These are phyloP conservation scores for Rhingia rostrata DNA, from an alignment of 2,888 invertebrate genomes.

Conservation along the genomic window DNA sequence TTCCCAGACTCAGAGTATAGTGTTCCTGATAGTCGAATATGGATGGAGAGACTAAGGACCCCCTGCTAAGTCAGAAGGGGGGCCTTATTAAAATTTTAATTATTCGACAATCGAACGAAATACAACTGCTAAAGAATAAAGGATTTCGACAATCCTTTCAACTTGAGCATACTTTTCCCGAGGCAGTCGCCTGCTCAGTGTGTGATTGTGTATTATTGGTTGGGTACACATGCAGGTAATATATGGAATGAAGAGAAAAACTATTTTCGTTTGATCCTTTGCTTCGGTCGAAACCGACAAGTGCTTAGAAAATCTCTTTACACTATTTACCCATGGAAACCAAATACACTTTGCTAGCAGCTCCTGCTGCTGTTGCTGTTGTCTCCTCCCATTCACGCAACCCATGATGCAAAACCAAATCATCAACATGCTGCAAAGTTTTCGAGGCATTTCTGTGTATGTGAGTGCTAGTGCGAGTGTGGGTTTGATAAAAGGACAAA, in stretches of 20 bases:
- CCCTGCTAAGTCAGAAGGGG: conserved; percentile 40
- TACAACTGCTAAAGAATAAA: conserved; percentile 54
- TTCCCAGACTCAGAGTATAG: conserved; percentile 4
- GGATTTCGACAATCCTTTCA: conserved; percentile 65
- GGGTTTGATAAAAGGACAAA: conserved; percentile 67
- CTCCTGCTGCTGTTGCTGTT: not conserved
- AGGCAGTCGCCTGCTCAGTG: conserved; percentile 39
- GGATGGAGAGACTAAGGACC: conserved; percentile 19
- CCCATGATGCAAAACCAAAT: conserved; percentile 43
- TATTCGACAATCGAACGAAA: conserved; percentile 69
- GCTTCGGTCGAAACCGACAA: conserved; percentile 45
- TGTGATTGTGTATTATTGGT: conserved; percentile 53
- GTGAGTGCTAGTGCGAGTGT: conserved; percentile 1
- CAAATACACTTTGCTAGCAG: conserved; percentile 49
- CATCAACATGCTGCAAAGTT: conserved; percentile 51
- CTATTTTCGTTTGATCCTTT: conserved; percentile 72
- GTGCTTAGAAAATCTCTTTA: conserved; percentile 58
- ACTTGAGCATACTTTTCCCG: conserved; percentile 51
- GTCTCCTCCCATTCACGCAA: not conserved
- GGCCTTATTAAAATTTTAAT: conserved; percentile 71
- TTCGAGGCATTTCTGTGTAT: not conserved
- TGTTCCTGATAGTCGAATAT: conserved; percentile 30
- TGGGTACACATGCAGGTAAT: conserved; percentile 53
- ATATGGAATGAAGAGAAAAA: conserved; percentile 61
- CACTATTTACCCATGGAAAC: conserved; percentile 66